Evolutionary conservation across 92 coral and sea anemone genomes (phyloP).

Genomic region (Epizoanthus fatuus): DNA sequence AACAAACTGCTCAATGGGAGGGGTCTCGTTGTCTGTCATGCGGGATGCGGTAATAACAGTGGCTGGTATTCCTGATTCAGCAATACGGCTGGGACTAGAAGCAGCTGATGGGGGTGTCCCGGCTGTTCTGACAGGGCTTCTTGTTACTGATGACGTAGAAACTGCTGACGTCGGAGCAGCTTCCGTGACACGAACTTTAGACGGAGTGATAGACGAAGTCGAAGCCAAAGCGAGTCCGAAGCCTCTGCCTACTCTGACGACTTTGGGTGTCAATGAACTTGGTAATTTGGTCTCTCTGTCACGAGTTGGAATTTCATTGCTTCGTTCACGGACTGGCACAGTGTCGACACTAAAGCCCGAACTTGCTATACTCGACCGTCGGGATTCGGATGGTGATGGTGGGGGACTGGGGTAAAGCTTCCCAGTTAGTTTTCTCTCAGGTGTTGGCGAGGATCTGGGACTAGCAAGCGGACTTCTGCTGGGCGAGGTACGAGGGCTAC

Average conservation of each 20-base stretch:
- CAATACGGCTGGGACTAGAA: neutral
- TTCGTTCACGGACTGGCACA: constrained; percentile 17
- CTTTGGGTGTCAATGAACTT: constrained; percentile 10
- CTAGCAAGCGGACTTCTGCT: constrained; percentile 41
- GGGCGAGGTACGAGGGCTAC: constrained; percentile 79
- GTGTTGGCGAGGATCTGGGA: constrained; percentile 38
- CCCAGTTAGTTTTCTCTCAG: constrained; percentile 17
- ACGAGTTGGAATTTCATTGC: neutral
- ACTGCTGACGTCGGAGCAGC: constrained; percentile 17
- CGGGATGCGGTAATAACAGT: neutral
- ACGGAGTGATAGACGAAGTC: constrained; percentile 6
- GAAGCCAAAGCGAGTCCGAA: constrained; percentile 34
- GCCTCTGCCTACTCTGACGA: constrained; percentile 28
- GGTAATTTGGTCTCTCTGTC: neutral
- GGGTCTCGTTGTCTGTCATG: neutral
- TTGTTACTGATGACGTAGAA: neutral
- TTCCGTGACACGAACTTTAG: neutral
- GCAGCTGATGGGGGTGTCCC: neutral
- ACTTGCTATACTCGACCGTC: constrained; percentile 1
- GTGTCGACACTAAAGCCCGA: constrained; percentile 14
- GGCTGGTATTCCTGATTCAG: neutral
- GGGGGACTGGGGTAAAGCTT: constrained; percentile 44
- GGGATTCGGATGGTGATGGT: constrained; percentile 43
- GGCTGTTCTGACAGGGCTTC: neutral
- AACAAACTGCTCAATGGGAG: constrained; percentile 38